A percentile compares a stretch with the other conserved stretches of the same genome.
Evolutionary conservation across 2,888 invertebrate species (phyloP).

Genomic region (Tipula helvola): DNA sequence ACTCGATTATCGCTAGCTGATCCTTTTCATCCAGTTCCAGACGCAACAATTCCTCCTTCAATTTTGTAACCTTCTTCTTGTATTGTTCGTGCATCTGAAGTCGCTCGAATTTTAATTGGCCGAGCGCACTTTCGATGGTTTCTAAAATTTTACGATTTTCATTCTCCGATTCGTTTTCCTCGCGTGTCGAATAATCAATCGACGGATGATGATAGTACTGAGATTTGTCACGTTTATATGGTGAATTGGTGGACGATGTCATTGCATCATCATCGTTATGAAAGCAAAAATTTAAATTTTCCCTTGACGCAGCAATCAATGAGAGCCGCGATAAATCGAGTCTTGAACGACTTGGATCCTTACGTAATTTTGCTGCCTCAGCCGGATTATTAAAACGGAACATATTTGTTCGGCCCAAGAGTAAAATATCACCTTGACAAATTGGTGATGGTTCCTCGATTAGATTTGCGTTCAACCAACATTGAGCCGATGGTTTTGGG

Average conservation of each 20-base stretch:
- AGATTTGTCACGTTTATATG: constrained; percentile 26
- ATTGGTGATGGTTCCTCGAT: constrained; percentile 66
- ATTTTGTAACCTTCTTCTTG: constrained; percentile 31
- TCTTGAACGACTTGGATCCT: constrained; percentile 55
- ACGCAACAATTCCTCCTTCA: constrained; percentile 38
- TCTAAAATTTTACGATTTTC: constrained; percentile 55
- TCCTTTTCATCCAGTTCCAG: constrained; percentile 40
- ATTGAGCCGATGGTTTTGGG: constrained; percentile 59
- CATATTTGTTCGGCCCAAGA: constrained; percentile 66
- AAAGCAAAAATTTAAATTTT: constrained; percentile 41
- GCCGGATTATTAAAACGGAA: constrained; percentile 84
- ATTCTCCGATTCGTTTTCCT: constrained; percentile 48
- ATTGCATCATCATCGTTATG: constrained; percentile 29
- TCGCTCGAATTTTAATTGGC: constrained; percentile 42
- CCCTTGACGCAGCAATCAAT: constrained; percentile 58
- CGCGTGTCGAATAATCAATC: constrained; percentile 33
- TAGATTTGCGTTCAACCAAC: constrained; percentile 71
- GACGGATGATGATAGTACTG: constrained; percentile 30
- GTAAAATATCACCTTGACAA: constrained; percentile 63
- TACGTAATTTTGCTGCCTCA: constrained; percentile 72
- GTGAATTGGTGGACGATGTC: constrained; percentile 24
- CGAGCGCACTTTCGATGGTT: constrained; percentile 53
- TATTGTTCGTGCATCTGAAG: constrained; percentile 37
- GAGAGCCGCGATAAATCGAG: constrained; percentile 71
- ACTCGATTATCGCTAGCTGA: constrained; percentile 42